Percentiles rank a stretch among this genome's conserved stretches.
Evolutionary conservation across 1,140 invertebrate species (phyloP).

Genomic region (Macrocentrus cingulum): DNA sequence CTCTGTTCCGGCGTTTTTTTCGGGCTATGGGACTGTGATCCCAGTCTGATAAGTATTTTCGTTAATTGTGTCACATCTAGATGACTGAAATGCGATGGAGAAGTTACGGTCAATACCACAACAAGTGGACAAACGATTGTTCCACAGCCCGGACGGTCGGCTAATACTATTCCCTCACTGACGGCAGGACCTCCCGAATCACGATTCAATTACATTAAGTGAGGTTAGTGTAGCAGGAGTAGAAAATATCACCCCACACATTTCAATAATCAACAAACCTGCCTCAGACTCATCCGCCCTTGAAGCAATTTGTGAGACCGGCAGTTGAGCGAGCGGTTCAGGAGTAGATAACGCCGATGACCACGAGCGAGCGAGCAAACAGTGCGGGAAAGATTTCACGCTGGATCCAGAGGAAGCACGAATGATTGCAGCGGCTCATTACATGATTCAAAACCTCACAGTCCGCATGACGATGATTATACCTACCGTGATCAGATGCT

Average conservation of each 20-base stretch:
- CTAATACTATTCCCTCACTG: slow-evolving; percentile 61
- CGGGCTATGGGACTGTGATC: too few relatives aligned
- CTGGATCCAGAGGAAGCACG: slow-evolving; percentile 91
- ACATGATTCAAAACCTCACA: slow-evolving; percentile 95
- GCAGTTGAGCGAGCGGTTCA: slow-evolving; percentile 92
- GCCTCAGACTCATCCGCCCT: slow-evolving; percentile 84
- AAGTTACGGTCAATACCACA: slow-evolving; percentile 46
- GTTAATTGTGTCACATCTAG: slow-evolving; percentile 78
- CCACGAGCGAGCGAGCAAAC: slow-evolving; percentile 96
- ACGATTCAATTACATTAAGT: slow-evolving; percentile 84
- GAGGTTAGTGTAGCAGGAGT: slow-evolving; percentile 75
- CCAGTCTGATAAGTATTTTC: too few relatives aligned
- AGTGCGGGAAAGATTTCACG: slow-evolving; percentile 96
- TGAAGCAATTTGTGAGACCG: slow-evolving; percentile 83
- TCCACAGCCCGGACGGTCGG: slow-evolving; percentile 51
- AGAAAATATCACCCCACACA: slow-evolving; percentile 76
- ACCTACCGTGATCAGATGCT: slow-evolving; percentile 90
- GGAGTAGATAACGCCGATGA: slow-evolving; percentile 92
- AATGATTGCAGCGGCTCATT: slow-evolving; percentile 90
- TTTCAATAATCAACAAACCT: slow-evolving; percentile 76
- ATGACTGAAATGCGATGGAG: slow-evolving; percentile 63
- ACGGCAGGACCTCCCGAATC: slow-evolving; percentile 73
- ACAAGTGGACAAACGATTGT: slow-evolving; percentile 38
- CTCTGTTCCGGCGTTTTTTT: too few relatives aligned
- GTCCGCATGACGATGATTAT: slow-evolving; percentile 98